A percentile compares a stretch with the other conserved stretches of the same genome.
phyloP scores from a whole-genome alignment of 2,888 invertebrate genomes.

The Cacoxenus indagator region DNA sequence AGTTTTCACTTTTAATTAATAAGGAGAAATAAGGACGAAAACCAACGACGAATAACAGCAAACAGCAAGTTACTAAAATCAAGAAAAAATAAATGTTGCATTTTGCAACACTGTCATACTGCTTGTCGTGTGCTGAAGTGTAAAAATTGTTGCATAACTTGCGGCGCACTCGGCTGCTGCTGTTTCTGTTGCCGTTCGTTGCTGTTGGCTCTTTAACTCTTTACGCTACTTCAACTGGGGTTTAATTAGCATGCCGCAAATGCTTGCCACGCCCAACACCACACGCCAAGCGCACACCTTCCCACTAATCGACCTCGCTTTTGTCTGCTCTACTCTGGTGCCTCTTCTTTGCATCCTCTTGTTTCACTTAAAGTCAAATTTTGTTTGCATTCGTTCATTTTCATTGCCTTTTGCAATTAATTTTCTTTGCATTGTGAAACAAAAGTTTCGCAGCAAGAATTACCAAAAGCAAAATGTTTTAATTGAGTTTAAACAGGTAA shows the following conservation, averaged over 20 bases:
- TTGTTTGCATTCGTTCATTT: background rate
- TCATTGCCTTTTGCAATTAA: constrained; percentile 7
- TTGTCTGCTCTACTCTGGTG: background rate
- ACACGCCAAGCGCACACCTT: background rate
- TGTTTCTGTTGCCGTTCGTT: background rate
- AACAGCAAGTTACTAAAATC: background rate
- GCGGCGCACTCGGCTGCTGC: constrained; percentile 1
- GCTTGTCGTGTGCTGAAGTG: constrained; percentile 14
- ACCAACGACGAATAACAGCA: constrained; percentile 26
- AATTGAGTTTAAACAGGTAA: constrained; percentile 13
- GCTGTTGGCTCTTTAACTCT: background rate
- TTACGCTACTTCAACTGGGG: background rate
- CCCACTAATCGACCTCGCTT: background rate
- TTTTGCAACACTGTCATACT: constrained; percentile 31
- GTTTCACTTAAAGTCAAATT: background rate
- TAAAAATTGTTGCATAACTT: constrained; percentile 17
- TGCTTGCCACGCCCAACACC: background rate
- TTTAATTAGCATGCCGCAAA: constrained; percentile 6
- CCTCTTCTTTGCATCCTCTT: background rate
- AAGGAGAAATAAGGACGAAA: constrained; percentile 58
- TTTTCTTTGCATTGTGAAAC: constrained; percentile 6
- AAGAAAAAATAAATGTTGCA: background rate
- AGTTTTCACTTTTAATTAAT: constrained; percentile 60
- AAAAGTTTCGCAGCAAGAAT: background rate
- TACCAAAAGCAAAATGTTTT: background rate